Conservation (phyloP, 2,888 invertebrate genomes). For the Ectropis crepuscularia region DNA sequence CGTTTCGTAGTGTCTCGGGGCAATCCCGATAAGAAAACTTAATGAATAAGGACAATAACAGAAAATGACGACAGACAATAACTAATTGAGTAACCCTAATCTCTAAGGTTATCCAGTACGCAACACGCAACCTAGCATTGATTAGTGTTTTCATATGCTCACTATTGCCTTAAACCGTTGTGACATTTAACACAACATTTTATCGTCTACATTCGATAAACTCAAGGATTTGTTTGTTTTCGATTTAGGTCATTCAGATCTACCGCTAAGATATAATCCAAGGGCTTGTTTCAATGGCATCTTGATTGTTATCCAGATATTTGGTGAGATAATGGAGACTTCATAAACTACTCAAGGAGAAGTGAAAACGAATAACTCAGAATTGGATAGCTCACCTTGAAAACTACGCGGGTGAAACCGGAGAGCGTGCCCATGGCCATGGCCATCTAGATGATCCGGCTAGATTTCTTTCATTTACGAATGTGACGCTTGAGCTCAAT, state of each 20-base stretch:
- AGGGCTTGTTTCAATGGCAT: slow-evolving; percentile 68
- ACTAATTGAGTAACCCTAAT: slow-evolving; percentile 25
- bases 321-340: slow-evolving; percentile 11
- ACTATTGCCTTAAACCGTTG: slow-evolving; percentile 21
- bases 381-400: too few relatives aligned
- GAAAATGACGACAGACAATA: slow-evolving; percentile 11
- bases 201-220: slow-evolving; percentile 68
- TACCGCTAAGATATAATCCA: slow-evolving; percentile 66
- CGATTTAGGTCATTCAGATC: slow-evolving; percentile 76
- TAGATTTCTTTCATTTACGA: too few relatives aligned
- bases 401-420: too few relatives aligned
- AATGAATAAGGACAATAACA: background rate
- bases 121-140: slow-evolving; percentile 25
- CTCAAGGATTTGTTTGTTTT: slow-evolving; percentile 72
- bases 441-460: too few relatives aligned
- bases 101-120: slow-evolving; percentile 38
- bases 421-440: too few relatives aligned
- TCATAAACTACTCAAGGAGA: background rate
- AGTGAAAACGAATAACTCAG: too few relatives aligned
- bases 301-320: slow-evolving; percentile 23
- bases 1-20: too few relatives aligned
- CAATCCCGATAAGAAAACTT: background rate
- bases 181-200: slow-evolving; percentile 44
- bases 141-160: slow-evolving; percentile 35
- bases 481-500: too few relatives aligned